Base-by-base conservation (phyloP, 2,888 invertebrate species). In the Hetaerina titia region DNA sequence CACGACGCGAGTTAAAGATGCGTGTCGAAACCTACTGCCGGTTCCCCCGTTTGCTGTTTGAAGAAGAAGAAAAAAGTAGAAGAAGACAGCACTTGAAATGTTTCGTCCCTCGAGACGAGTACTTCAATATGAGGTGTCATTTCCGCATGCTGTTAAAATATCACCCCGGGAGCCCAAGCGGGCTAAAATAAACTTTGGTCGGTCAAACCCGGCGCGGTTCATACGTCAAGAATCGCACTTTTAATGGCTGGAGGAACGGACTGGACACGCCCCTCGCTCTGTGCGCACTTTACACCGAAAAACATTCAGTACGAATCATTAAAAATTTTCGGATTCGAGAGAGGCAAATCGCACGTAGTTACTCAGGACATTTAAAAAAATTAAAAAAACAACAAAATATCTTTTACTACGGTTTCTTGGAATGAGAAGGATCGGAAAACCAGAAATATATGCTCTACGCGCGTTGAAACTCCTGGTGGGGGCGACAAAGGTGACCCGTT, bases 91-190 rank as follows among this genome's bases (percentile, higher is more conserved):
- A 31, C 81, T 81, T 81, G 4, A 81, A 81, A 8, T 31, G 25
- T 45, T 31, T 15, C 81, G 22, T 22, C 69, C 69, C 1, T 81
- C 60, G 81, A 31, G 31, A 31, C 7, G 31, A 81, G 81, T 81
- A 81, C 81, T 81, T n/a, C 81, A 69, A 19, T 22, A 31, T 31
- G 81, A 11, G 81, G 25, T 81, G 81, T 81, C 81, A 31, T 81
- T 81, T 81, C 81, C 81, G 81, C 81, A 81, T 81, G 81, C 81
- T 81, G 81, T 31, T 31, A 81, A 81, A 81, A 81, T 31, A 81
- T 81, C 81, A 31, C n/a, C 31, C 13, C 25, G 25, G 0, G 15
- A 19, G 69, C 69, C 22, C 69, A 22, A 0, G 69, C 69, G 81
- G 25, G 7, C n/a, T 25, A 81, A 31, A 81, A 81, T 81, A 81